Conservation (phyloP, 2,113 vertebrate species). For the Aldabrachelys gigantea region DNA sequence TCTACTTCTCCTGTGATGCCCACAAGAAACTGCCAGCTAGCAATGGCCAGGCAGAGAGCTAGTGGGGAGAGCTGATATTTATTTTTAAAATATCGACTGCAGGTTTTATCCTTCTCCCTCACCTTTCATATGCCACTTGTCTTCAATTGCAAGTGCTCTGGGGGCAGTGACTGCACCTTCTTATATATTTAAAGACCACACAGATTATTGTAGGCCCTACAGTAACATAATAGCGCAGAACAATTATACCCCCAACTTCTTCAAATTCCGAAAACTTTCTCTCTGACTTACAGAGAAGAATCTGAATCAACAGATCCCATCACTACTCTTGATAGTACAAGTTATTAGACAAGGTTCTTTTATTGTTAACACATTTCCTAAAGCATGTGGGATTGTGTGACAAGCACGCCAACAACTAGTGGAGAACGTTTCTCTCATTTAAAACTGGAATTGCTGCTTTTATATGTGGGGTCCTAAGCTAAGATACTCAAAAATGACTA, state of each 20-base stretch:
- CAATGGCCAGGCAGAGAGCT: background rate
- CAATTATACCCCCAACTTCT: background rate
- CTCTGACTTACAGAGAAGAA: constrained; percentile 23
- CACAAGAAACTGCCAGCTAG: background rate
- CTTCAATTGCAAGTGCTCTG: background rate
- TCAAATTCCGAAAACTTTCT: constrained; percentile 42
- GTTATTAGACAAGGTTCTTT: background rate
- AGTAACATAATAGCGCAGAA: background rate
- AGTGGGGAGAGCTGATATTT: background rate
- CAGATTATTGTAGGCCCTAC: background rate
- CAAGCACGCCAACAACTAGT: background rate
- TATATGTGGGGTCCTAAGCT: background rate
- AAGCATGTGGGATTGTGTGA: background rate
- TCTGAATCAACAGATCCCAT: constrained; percentile 30
- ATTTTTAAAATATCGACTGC: background rate
- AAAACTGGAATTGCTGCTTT: background rate
- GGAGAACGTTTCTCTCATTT: background rate
- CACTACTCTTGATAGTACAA: background rate
- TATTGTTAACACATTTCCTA: constrained; percentile 14
- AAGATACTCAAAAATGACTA: background rate
- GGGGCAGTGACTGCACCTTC: background rate
- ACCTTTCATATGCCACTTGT: background rate
- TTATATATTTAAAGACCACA: background rate
- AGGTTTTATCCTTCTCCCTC: background rate
- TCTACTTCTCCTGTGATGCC: background rate